Evolutionary conservation across 2,888 invertebrate species (phyloP), one percentile per base, ranked within the genome.

Genomic region (Lathronympha strigana): DNA sequence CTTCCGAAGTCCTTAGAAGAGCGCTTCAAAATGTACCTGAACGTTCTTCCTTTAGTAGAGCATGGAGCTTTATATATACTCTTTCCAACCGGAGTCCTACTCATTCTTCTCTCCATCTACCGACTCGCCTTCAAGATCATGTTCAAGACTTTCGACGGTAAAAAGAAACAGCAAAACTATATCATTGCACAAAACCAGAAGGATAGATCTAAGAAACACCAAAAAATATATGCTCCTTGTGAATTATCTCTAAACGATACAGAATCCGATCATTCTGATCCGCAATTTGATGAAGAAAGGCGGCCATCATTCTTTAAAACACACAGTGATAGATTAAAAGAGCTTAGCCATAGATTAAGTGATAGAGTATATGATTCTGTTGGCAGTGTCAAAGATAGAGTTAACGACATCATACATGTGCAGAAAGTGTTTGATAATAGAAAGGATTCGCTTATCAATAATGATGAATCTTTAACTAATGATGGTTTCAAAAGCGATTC

Each of bases 21-120:
- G 28, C 94, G 94, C 23, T 97, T 97, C 86, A 92, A 93, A 68
- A 82, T 97, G 11, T 97, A 97, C 80, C 84, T 97, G 4, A 95
- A 95, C 77, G 92, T 95, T 4, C 79, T 96, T 2, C 97, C 97
- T 0, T 74, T 93, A 0, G 90, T 94, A 0, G 94, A 95, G 79
- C 86, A 89, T 64, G 84, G 82, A 0, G 77, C 91, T 0, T 94
- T 93, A 84, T 95, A 94, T 75, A 54, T 91, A 0, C 90, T 94
- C 68, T 81, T 94, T 45, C 70, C 90, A 0, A 93, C 94, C 0
- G 90, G 90, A 0, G 71, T 91, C 0, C 83, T 94, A 31, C 83
- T 95, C 9, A 80, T 94, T 0, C 81, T 93, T 50, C 82, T 93
- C 11, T 83, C 94, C 0, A 78, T 88, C 45, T 90, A 90, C 78